These are phyloP conservation scores for Pocillopora verrucosa DNA, from an alignment of 64 coral and sea anemone species.

Conservation along the genomic window DNA sequence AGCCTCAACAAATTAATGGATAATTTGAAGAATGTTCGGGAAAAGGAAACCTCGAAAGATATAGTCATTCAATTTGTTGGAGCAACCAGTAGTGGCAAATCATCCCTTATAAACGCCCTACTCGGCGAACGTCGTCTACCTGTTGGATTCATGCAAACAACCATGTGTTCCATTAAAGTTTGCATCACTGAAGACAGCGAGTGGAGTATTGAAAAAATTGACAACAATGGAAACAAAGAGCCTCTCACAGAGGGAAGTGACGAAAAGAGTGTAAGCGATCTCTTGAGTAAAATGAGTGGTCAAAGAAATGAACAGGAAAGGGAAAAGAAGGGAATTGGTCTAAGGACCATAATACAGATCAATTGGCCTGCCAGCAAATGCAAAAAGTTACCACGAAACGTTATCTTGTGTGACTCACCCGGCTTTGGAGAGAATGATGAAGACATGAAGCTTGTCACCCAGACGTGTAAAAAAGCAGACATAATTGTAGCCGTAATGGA, in stretches of 20 bases:
- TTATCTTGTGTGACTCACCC: slow-evolving; percentile 6
- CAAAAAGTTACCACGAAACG: not conserved
- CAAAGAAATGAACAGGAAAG: not conserved
- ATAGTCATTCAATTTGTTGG: no score
- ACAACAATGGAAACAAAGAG: not conserved
- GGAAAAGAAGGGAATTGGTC: not conserved
- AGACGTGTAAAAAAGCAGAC: no score
- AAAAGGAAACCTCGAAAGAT: no score
- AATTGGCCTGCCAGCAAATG: no score
- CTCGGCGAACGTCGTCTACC: no score
- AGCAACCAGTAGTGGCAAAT: no score
- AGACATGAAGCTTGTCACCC: no score
- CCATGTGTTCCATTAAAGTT: not conserved
- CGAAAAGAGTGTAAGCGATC: not conserved
- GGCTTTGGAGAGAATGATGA: not conserved
- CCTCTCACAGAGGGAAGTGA: not conserved
- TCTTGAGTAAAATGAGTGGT: not conserved
- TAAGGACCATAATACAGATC: not conserved
- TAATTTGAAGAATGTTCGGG: no score
- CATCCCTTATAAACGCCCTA: no score
- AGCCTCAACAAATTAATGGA: no score
- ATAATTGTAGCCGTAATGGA: no score
- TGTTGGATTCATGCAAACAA: not conserved
- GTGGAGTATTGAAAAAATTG: not conserved
- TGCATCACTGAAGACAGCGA: not conserved